Conservation (phyloP, 2,888 invertebrate species). For the Ophonus ardosiacus region DNA sequence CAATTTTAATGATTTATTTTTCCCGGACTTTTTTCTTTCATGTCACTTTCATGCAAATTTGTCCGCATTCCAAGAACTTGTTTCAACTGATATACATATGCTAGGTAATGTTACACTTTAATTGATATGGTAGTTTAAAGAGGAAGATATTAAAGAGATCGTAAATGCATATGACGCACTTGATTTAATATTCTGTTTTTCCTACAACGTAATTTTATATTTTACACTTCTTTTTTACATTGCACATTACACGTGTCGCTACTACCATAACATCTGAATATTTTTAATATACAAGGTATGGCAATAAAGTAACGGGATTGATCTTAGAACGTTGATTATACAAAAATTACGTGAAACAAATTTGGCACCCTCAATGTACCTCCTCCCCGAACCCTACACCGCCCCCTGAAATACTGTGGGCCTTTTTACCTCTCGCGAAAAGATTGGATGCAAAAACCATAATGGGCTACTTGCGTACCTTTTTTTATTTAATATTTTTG, state of each 20-base stretch:
- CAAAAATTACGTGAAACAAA: no score
- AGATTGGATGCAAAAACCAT: no score
- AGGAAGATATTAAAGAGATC: constrained; percentile 10
- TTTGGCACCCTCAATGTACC: no score
- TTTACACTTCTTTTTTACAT: background rate
- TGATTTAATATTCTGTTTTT: constrained; percentile 22
- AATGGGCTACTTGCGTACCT: no score
- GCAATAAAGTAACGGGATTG: no score
- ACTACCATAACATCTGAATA: background rate
- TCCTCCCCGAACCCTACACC: no score
- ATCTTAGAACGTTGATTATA: no score
- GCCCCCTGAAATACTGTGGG: no score
- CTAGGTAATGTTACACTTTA: constrained; percentile 19
- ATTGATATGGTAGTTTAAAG: constrained; percentile 14
- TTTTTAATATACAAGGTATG: background rate
- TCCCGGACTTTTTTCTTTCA: constrained; percentile 24
- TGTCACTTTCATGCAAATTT: constrained; percentile 52
- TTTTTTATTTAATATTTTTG: no score
- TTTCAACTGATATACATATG: constrained; percentile 12
- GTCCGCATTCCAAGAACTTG: constrained; percentile 31
- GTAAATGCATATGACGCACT: constrained; percentile 16
- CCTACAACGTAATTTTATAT: background rate
- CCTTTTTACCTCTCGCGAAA: no score
- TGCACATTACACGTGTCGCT: background rate
- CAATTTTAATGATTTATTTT: constrained; percentile 57